Percentiles rank a stretch among this genome's conserved stretches.
Evolutionary conservation across 2,888 invertebrate species (phyloP).

Genomic region (Chaetogeoica ovagalla): DNA sequence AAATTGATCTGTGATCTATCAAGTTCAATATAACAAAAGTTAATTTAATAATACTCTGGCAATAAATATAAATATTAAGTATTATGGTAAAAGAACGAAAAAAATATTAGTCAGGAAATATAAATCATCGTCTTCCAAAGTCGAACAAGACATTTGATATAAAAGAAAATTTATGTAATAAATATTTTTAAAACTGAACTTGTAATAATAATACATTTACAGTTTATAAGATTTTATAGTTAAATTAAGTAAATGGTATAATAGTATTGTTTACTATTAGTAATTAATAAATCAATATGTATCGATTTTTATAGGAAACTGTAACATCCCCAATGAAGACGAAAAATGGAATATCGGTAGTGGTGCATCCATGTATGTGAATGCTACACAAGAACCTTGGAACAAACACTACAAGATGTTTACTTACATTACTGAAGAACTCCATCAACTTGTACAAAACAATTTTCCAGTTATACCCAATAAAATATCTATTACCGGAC

Average conservation of each 20-base stretch:
- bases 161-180: no score
- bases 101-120: no score
- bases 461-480: constrained; percentile 71
- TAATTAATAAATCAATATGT: background rate
- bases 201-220: no score
- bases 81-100: no score
- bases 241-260: background rate
- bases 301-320: constrained; percentile 65
- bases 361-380: constrained; percentile 93
- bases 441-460: constrained; percentile 72
- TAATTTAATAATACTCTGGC: no score
- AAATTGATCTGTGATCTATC: no score
- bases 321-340: constrained; percentile 87
- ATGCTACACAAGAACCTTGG: constrained; percentile 92
- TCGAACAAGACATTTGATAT: no score
- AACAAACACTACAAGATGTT: constrained; percentile 91
- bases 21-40: no score
- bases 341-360: constrained; percentile 93
- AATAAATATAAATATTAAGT: no score
- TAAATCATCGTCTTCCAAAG: no score
- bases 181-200: no score
- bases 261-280: background rate
- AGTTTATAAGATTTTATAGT: no score
- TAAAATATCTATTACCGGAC: constrained; percentile 78
- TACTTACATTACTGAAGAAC: constrained; percentile 86